phyloP scores from a whole-genome alignment of 2,888 invertebrate genomes.

The Chydorus sphaericus region DNA sequence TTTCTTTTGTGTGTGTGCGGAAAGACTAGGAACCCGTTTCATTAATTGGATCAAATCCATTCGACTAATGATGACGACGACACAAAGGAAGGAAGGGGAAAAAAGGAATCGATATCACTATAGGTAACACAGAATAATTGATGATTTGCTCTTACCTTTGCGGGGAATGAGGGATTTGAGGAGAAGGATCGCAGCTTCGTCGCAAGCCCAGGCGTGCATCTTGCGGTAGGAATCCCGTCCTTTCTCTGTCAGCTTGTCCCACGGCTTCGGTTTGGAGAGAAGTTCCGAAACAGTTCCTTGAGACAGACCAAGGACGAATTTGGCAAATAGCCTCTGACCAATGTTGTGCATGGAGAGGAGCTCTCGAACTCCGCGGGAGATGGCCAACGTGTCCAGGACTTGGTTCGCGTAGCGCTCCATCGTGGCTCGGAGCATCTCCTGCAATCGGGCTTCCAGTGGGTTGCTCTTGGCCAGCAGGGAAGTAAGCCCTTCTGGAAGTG shows the following conservation, averaged over 20 bases:
- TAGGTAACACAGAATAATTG: not conserved
- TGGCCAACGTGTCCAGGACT: constrained; percentile 85
- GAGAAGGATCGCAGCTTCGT: constrained; percentile 90
- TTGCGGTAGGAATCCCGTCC: constrained; percentile 97
- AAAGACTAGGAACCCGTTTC: not conserved
- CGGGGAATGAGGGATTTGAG: constrained; percentile 95
- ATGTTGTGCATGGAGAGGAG: constrained; percentile 93
- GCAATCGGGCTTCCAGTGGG: constrained; percentile 81
- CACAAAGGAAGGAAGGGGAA: not conserved
- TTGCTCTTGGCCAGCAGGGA: constrained; percentile 83
- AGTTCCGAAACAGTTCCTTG: constrained; percentile 98
- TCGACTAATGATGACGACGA: not conserved
- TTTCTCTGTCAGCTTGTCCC: constrained; percentile 99
- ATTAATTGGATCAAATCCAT: constrained; percentile 5
- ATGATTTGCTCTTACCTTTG: constrained; percentile 59
- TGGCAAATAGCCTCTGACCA: constrained; percentile 95
- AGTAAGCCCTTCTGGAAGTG: constrained; percentile 17
- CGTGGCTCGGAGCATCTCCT: constrained; percentile 85
- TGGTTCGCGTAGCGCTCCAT: constrained; percentile 83
- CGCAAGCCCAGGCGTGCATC: constrained; percentile 99
- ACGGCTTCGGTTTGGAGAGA: constrained; percentile 95
- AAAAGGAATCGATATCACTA: not conserved
- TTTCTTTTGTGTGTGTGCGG: not conserved
- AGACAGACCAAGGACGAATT: constrained; percentile 88
- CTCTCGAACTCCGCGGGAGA: constrained; percentile 83